Evolutionary conservation across 1,140 invertebrate genomes (phyloP).

Genomic region (Holcopasites calliopsidis): DNA sequence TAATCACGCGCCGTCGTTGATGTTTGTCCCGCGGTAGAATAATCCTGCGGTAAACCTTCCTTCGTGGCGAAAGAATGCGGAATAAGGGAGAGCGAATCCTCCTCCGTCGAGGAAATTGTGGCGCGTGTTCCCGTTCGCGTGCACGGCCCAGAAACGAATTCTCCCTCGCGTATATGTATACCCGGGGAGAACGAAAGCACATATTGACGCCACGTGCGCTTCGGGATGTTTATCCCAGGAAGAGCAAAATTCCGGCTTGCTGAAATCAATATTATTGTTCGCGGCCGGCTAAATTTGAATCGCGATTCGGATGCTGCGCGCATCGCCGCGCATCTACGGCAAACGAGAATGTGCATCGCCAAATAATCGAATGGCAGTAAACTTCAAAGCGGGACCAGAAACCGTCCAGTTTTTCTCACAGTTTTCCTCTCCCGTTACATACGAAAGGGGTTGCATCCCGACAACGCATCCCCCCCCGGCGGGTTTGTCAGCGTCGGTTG

Average conservation of each 20-base stretch:
- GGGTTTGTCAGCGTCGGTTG: no score
- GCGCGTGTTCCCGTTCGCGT: conserved; percentile 11
- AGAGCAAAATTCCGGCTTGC: conserved; percentile 72
- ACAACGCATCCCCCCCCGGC: no score
- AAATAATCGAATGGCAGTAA: no score
- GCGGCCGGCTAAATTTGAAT: conserved; percentile 73
- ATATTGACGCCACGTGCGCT: conserved; percentile 75
- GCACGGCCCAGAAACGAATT: conserved; percentile 54
- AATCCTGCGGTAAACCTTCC: no score
- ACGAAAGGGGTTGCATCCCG: no score
- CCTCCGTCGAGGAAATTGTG: conserved; percentile 13
- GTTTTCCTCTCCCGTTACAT: no score
- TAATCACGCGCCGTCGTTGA: no score
- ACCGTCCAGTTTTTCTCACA: no score
- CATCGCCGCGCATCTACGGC: conserved; percentile 23
- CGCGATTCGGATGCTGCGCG: conserved; percentile 25
- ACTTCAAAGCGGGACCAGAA: no score
- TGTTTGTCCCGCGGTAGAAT: no score
- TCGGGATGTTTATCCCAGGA: conserved; percentile 74
- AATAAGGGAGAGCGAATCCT: neutral
- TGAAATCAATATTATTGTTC: conserved; percentile 79
- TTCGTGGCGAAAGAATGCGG: neutral
- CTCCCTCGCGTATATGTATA: conserved; percentile 52
- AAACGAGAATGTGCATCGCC: conserved; percentile 2
- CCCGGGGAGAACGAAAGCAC: conserved; percentile 54